Percentiles rank a stretch among this genome's conserved stretches.
These are phyloP conservation scores for Stenoptilia bipunctidactyla DNA, from an alignment of 2,888 invertebrate genomes.

Conservation along the genomic window DNA sequence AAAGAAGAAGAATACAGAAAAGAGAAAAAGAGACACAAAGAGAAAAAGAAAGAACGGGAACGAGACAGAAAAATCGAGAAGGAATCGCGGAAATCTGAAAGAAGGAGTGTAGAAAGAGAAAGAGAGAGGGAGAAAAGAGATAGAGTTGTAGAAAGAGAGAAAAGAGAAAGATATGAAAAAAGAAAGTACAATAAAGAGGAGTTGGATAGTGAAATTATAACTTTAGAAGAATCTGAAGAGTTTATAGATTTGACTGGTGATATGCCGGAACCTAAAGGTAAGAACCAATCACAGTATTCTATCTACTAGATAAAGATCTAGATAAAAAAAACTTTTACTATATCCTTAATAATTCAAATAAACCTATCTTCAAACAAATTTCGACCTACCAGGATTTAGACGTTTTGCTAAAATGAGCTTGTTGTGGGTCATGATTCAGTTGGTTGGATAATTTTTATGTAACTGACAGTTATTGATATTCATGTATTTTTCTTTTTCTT, in stretches of 20 bases:
- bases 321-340: too few species aligned
- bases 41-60: slow-evolving; percentile 14
- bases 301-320: too few species aligned
- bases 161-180: slow-evolving; percentile 16
- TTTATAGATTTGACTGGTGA: slow-evolving; percentile 74
- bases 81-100: slow-evolving; percentile 16
- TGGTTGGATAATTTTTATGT: too few species aligned
- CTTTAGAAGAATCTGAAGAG: slow-evolving; percentile 59
- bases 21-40: slow-evolving; percentile 12
- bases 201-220: slow-evolving; percentile 47
- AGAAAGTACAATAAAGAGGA: slow-evolving; percentile 30
- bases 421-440: too few species aligned
- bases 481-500: too few species aligned
- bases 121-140: slow-evolving; percentile 19
- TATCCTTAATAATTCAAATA: too few species aligned
- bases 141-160: slow-evolving; percentile 17
- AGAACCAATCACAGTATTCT: too few species aligned
- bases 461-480: too few species aligned
- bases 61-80: slow-evolving; percentile 15
- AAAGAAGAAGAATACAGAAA: slow-evolving; percentile 14
- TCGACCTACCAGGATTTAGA: too few species aligned
- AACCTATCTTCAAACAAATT: too few species aligned
- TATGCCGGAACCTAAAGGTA: slow-evolving; percentile 58
- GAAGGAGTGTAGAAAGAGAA: slow-evolving; percentile 23
- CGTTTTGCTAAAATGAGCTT: too few species aligned